Evolutionary conservation across 2,113 vertebrate genomes (phyloP).

Genomic region (Pogonocichla stellata): DNA sequence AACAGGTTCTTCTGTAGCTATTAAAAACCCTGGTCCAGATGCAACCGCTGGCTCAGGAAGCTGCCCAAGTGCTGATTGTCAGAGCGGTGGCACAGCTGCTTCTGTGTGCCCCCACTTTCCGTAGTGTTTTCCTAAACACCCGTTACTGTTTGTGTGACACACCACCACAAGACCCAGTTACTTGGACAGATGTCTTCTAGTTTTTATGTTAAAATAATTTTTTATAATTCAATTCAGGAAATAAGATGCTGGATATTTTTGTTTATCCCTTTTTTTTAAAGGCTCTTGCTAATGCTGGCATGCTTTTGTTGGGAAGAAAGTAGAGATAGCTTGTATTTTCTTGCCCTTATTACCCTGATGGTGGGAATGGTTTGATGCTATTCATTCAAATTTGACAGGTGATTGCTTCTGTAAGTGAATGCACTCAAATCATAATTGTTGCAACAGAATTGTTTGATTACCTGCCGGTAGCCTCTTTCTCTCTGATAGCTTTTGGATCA

Average conservation of each 20-base stretch:
- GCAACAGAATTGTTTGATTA: conserved; percentile 82
- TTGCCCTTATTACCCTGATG: background rate
- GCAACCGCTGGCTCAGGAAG: background rate
- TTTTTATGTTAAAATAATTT: background rate
- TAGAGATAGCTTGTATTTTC: conserved; percentile 34
- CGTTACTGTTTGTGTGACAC: background rate
- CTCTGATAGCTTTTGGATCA: conserved; percentile 80
- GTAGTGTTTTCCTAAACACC: background rate
- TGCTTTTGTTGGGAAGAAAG: conserved; percentile 18
- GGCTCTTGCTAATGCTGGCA: background rate
- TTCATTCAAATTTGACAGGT: conserved; percentile 69
- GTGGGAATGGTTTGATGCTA: conserved; percentile 59
- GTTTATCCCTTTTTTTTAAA: background rate
- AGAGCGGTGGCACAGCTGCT: fast-evolving
- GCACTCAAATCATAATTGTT: conserved; percentile 76
- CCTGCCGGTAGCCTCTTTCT: conserved; percentile 75
- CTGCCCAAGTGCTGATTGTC: conserved; percentile 15
- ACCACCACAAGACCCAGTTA: background rate
- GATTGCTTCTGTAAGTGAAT: conserved; percentile 76
- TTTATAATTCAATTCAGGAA: background rate
- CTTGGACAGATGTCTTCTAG: background rate
- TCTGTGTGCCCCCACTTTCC: background rate
- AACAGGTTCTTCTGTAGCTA: conserved; percentile 18
- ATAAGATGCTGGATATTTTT: background rate
- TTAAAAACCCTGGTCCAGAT: background rate